Evolutionary conservation across 2,888 invertebrate species (phyloP).

Genomic region (Harpagoxenus sublaevis): DNA sequence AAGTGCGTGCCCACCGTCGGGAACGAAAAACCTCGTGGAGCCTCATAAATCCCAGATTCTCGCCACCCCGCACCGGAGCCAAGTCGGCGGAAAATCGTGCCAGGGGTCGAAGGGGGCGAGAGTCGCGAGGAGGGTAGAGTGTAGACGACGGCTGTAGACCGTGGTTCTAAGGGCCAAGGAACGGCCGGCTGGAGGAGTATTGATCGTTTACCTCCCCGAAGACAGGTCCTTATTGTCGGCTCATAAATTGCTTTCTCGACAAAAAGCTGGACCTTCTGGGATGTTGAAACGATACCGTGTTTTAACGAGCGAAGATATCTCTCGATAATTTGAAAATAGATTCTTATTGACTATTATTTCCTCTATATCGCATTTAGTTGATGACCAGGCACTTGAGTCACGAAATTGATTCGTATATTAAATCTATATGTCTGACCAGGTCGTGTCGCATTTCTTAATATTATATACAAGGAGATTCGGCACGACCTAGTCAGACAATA

Average conservation of each 20-base stretch:
- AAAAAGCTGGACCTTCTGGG: not conserved
- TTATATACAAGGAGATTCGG: not conserved
- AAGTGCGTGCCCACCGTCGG: not conserved
- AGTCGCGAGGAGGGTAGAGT: conserved; percentile 32
- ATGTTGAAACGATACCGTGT: no score
- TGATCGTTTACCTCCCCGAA: conserved; percentile 54
- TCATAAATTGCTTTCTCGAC: not conserved
- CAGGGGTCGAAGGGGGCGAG: not conserved
- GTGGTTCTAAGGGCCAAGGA: conserved; percentile 59
- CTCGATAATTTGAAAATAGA: no score
- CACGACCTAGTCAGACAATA: not conserved
- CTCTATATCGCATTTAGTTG: not conserved
- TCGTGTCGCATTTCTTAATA: not conserved
- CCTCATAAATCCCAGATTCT: conserved; percentile 30
- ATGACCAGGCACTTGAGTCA: conserved; percentile 5
- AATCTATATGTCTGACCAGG: not conserved
- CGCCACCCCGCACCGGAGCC: not conserved
- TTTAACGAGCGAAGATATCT: not conserved
- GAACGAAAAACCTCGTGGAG: conserved; percentile 12
- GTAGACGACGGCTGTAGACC: conserved; percentile 45
- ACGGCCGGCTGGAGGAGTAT: conserved; percentile 52
- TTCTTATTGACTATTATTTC: no score
- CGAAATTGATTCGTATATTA: not conserved
- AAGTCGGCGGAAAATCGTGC: conserved; percentile 12
- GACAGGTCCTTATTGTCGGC: not conserved